These are phyloP conservation scores for Nycteola revayana DNA, from an alignment of 2,888 invertebrate genomes.

Conservation along the genomic window DNA sequence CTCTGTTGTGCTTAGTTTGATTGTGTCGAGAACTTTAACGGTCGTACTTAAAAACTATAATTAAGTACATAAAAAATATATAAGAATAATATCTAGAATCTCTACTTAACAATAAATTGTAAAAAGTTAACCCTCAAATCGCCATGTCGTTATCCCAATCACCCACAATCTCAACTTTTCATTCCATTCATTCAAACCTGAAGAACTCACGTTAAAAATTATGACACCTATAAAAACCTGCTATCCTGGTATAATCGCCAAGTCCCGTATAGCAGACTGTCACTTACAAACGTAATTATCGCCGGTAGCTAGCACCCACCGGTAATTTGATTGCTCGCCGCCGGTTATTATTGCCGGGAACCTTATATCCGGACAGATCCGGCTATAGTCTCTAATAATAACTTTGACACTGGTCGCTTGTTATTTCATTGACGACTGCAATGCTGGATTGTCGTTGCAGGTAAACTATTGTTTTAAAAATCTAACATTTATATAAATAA, in stretches of 20 bases:
- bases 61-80: no score
- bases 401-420: constrained; percentile 36
- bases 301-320: constrained; percentile 31
- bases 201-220: constrained; percentile 35
- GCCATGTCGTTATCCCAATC: constrained; percentile 17
- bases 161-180: constrained; percentile 17
- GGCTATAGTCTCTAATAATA: constrained; percentile 50
- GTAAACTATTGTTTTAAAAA: neutral
- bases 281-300: constrained; percentile 49
- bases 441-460: constrained; percentile 13
- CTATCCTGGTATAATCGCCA: constrained; percentile 23
- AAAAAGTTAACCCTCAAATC: no score
- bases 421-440: constrained; percentile 43
- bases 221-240: constrained; percentile 35
- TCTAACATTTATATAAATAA: no score
- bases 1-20: no score
- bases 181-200: constrained; percentile 19
- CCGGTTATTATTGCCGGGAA: constrained; percentile 55
- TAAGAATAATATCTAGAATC: no score
- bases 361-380: constrained; percentile 54
- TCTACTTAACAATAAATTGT: no score
- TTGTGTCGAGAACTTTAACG: no score
- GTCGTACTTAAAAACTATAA: no score
- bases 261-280: constrained; percentile 29
- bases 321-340: constrained; percentile 62